phyloP scores from a whole-genome alignment of 2,797 vertebrate genomes.

The Hydrophis major region DNA sequence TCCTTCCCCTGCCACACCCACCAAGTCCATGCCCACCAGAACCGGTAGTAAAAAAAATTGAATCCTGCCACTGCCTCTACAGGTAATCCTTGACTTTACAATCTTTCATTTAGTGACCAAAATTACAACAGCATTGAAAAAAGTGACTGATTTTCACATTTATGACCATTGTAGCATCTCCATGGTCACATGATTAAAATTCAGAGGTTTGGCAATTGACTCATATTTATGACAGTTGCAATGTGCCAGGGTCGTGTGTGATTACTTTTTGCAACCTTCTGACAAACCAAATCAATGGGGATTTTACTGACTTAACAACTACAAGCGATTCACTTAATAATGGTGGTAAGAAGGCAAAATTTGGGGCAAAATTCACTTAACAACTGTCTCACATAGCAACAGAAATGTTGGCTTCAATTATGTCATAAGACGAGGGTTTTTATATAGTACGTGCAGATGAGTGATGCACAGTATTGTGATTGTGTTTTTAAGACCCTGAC shows the following conservation, averaged over 20 bases:
- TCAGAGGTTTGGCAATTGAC: neutral
- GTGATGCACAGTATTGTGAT: neutral
- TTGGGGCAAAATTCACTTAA: neutral
- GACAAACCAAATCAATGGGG: neutral
- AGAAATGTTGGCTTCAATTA: neutral
- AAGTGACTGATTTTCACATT: neutral
- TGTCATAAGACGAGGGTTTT: neutral
- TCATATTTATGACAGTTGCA: neutral
- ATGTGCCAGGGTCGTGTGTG: fast-evolving
- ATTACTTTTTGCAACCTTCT: neutral
- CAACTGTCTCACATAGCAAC: neutral
- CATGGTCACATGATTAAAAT: neutral
- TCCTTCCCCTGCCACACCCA: too few relatives aligned
- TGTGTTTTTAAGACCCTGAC: neutral
- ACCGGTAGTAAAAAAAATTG: too few relatives aligned
- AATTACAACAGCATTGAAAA: neutral
- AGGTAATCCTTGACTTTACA: neutral
- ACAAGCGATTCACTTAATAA: neutral
- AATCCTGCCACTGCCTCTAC: neutral
- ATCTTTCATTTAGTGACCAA: neutral
- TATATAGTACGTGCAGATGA: neutral
- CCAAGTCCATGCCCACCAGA: too few relatives aligned
- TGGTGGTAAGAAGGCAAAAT: neutral
- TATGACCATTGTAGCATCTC: neutral
- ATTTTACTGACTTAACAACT: neutral